Percentiles rank a stretch among this genome's conserved stretches.
Conservation (phyloP, 2,888 invertebrate species). For the Eucriotettix oculatus region DNA sequence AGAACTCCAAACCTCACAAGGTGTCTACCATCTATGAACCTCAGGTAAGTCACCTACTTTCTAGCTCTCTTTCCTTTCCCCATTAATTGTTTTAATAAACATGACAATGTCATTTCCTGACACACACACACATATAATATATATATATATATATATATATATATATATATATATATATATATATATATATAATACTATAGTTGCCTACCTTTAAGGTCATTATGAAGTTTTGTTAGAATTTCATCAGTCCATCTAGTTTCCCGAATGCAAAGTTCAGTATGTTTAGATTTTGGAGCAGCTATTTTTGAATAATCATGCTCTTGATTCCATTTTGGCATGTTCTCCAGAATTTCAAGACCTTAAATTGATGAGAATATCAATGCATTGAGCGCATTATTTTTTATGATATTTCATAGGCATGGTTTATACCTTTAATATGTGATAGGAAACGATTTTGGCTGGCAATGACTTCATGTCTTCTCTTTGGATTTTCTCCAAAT, state of each 20-base stretch:
- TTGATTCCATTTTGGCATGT: conserved; percentile 34
- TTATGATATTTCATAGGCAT: not conserved
- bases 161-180: too few species aligned
- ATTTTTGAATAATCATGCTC: conserved; percentile 30
- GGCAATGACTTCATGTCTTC: conserved; percentile 35
- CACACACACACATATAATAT: too few species aligned
- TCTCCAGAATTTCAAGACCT: conserved; percentile 32
- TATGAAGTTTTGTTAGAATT: conserved; percentile 38
- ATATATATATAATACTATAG: not conserved
- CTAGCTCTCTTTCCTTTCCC: too few species aligned
- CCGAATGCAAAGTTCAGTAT: conserved; percentile 32
- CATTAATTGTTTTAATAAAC: too few species aligned
- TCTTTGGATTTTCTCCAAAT: conserved; percentile 46
- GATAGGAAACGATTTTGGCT: conserved; percentile 4
- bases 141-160: too few species aligned
- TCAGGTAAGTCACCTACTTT: too few species aligned
- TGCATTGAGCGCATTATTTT: not conserved
- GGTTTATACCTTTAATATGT: conserved; percentile 1
- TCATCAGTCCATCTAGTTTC: conserved; percentile 49
- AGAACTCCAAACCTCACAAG: too few species aligned
- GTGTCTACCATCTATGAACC: too few species aligned
- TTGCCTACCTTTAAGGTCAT: conserved; percentile 33
- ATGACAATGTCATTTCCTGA: too few species aligned
- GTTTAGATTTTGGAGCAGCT: conserved; percentile 14
- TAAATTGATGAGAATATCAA: conserved; percentile 20